Evolutionary conservation across 2,113 vertebrate species (phyloP), one percentile per base, ranked within the genome.

Genomic region (Nettapus auritus): DNA sequence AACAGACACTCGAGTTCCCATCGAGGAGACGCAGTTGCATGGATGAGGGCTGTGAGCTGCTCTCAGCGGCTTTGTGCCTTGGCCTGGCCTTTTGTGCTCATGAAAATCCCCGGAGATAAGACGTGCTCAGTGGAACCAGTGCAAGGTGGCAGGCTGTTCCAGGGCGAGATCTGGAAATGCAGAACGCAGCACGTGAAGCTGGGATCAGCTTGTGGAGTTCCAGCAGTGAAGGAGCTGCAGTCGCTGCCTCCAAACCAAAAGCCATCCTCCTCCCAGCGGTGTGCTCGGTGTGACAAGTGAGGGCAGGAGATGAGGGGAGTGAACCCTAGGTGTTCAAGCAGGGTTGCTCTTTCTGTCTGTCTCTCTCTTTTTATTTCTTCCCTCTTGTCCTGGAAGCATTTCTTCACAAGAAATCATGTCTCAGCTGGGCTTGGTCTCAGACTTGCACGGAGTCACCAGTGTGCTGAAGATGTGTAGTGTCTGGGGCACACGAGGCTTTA

Each of bases 1-100:
- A 82, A 29, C 28, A 38, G 9, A 6, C 16, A 3, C 21, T 0
- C 0, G 23, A 62, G 53, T 17, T 57, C 79, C 18, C 36, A 6
- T 48, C 74, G 84, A 78, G 52, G 64, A 79, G 55, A 42, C 62
- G 40, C 33, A 8, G 48, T 85, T 74, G 42, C 4, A 0, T 50
- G 59, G 46, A 74, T 34, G 70, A 31, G 77, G 53, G 13, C 8
- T 56, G n/a, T 17, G 31, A 63, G 40, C 18, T 25, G 23, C 66
- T 89, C 52, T n/a, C 5, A 22, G 38, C 59, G 80, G 7, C 63
- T 79, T 10, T 82, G 23, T 62, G 0, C 11, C 13, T 26, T 21
- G 11, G 16, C 19, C 29, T 87, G 53, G 53, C 48, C 62, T 89
- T 94, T 82, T 25, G 16, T 62, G 62, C 57, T 36, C 70, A 26